Evolutionary conservation across 2,797 vertebrate species (phyloP), one percentile per base, ranked within the genome.

Genomic region (Hafferia zeledoni): DNA sequence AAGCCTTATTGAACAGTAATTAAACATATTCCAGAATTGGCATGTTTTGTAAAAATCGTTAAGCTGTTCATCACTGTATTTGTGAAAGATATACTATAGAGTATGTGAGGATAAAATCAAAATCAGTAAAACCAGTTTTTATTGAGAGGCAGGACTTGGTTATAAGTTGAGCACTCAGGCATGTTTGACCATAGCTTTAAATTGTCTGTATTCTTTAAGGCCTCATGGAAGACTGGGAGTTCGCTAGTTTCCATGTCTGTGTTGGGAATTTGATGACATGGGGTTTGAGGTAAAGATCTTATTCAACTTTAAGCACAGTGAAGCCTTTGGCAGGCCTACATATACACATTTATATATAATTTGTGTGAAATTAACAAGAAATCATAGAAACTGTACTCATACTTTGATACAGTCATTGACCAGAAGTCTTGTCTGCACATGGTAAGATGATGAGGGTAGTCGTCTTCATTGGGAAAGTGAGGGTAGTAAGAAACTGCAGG

Each of bases 181-280:
- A 5, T 61, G 13, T 67, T 74, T 81, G 30, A 43, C 31, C 3
- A 4, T 47, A 12, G 17, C 8, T 69, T 89, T 89, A 6, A 47
- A 10, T 52, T 63, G 23, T 43, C 28, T 72, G 3, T 65, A 25
- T 52, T 74, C 20, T 74, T 17, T 37, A 0, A 44, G 35, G 35
- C 30, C 39, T 61, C 12, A 18, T 0, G 1, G 20, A 44, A 23
- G 25, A 49, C 10, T 5, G 2, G 3, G 12, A 69, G 5, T 39
- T 82, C 12, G 39, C 9, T 61, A 2, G 9, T 57, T 85, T 57
- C 6, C 10, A 4, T 39, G 8, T 56, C 19, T 64, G 2, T 53
- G 4, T 11, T 46, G 60, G 43, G 43, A 69, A 64, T 92, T 90
- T 18, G 14, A 64, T 70, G 19, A 13, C 43, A 13, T 1, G 1